phyloP scores from a whole-genome alignment of 2,888 invertebrate species.

The Drosophila meridiana region DNA sequence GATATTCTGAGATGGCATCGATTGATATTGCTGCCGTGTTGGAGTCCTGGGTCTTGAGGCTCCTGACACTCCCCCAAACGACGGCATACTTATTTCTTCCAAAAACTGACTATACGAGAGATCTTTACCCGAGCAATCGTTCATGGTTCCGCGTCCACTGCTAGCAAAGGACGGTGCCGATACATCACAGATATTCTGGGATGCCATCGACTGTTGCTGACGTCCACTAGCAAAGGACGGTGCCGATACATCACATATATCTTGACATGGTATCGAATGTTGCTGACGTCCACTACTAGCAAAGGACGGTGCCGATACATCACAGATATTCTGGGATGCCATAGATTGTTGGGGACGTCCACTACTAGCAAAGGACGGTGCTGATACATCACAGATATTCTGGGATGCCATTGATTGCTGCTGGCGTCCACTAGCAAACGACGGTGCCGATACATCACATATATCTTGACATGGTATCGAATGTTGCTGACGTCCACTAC shows the following conservation, averaged over 20 bases:
- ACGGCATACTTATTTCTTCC: no score
- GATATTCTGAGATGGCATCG: conserved; percentile 17
- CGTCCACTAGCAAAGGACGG: neutral
- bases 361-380: neutral
- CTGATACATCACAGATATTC: neutral
- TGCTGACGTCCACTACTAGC: neutral
- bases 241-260: neutral
- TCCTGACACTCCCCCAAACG: no score
- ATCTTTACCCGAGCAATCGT: neutral
- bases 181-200: no score
- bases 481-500: neutral
- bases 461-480: neutral
- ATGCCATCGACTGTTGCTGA: no score
- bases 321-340: neutral
- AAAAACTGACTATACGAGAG: no score
- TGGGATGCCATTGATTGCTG: neutral
- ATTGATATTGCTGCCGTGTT: neutral
- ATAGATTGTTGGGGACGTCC: neutral
- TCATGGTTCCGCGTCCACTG: neutral
- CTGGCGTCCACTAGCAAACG: neutral
- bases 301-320: conserved; percentile 2
- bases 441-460: neutral
- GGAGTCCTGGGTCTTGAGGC: no score
- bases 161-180: no score
- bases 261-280: neutral